Evolutionary conservation across 92 coral and sea anemone genomes (phyloP).

Genomic region (Zoanthus gigantus): DNA sequence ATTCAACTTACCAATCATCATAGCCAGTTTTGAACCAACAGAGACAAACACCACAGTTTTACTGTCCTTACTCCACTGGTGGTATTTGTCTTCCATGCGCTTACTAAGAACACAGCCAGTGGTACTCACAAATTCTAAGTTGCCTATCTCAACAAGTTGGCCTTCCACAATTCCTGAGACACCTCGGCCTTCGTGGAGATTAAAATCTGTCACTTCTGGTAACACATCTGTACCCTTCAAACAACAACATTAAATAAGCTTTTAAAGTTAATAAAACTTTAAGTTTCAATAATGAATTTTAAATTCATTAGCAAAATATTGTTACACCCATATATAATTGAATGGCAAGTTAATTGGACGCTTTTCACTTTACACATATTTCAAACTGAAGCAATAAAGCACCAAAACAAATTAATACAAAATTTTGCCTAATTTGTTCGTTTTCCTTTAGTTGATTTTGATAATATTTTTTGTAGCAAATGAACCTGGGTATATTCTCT

Average conservation of each 20-base stretch:
- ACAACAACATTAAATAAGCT: not conserved
- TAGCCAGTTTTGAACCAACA: constrained; percentile 75
- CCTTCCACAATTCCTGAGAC: constrained; percentile 88
- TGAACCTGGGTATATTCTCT: too few relatives aligned
- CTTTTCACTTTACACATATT: too few relatives aligned
- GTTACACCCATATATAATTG: too few relatives aligned
- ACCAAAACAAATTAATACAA: too few relatives aligned
- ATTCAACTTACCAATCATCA: constrained; percentile 72
- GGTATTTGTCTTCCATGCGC: constrained; percentile 69
- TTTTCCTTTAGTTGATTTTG: too few relatives aligned
- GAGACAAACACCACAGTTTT: constrained; percentile 96
- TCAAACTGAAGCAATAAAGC: too few relatives aligned
- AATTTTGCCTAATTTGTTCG: too few relatives aligned
- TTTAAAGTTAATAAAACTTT: not conserved
- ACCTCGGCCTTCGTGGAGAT: constrained; percentile 94
- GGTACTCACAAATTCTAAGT: constrained; percentile 70
- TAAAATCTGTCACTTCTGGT: constrained; percentile 87
- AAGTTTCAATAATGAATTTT: too few relatives aligned
- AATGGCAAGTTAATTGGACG: too few relatives aligned
- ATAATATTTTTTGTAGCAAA: too few relatives aligned
- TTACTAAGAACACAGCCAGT: constrained; percentile 56
- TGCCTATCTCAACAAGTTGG: constrained; percentile 82
- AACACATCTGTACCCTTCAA: constrained; percentile 41
- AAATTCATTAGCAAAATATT: too few relatives aligned
- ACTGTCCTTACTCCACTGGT: constrained; percentile 83